Conservation (phyloP, 2,113 vertebrate species). For the Thalassarche chlororhynchos region DNA sequence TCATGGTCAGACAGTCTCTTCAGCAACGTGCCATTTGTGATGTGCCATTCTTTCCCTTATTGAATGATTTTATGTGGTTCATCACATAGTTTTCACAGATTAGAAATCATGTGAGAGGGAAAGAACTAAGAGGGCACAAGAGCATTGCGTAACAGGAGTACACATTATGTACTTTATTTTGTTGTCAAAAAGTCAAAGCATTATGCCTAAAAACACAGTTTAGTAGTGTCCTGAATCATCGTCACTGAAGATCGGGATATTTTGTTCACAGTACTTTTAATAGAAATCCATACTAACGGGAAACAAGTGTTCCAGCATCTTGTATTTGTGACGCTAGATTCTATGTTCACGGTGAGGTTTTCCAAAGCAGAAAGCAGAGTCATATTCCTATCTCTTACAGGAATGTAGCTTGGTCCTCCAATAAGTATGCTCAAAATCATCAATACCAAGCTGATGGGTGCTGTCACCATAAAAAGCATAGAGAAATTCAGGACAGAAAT, state of each 20-base stretch:
- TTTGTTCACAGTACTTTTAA: neutral
- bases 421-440: neutral
- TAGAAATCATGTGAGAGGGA: neutral
- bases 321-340: neutral
- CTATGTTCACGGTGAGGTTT: neutral
- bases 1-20: neutral
- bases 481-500: neutral
- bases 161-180: neutral
- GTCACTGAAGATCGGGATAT: neutral
- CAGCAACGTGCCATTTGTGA: neutral
- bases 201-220: neutral
- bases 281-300: neutral
- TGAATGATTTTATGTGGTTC: neutral
- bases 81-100: neutral
- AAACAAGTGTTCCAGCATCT: neutral
- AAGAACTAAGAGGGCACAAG: neutral
- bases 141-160: neutral
- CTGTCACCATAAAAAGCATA: neutral
- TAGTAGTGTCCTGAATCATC: neutral
- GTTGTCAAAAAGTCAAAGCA: neutral
- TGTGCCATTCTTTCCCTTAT: neutral
- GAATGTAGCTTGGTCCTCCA: neutral
- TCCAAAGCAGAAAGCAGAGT: neutral
- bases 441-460: neutral
- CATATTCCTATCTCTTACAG: neutral